Percentiles rank a stretch among this genome's conserved stretches.
Conservation (phyloP, 2,888 invertebrate species). For the Stenolophus ochropezus region DNA sequence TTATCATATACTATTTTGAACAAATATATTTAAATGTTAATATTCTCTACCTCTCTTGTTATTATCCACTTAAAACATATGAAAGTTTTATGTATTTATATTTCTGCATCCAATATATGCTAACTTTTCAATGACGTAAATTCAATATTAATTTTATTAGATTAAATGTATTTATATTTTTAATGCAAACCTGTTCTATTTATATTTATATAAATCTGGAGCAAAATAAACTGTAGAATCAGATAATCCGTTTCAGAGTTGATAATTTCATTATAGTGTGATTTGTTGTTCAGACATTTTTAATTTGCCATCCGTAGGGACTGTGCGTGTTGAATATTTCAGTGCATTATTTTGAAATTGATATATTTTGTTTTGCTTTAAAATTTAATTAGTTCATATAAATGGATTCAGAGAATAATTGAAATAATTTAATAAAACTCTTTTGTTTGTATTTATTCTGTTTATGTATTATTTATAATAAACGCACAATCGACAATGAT, state of each 20-base stretch:
- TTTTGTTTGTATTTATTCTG: slow-evolving; percentile 9
- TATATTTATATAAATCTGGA: background rate
- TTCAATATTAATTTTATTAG: too few species aligned
- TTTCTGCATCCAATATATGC: too few species aligned
- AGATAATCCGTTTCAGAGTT: background rate
- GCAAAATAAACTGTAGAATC: background rate
- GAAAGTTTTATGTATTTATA: too few species aligned
- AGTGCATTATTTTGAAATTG: slow-evolving; percentile 35
- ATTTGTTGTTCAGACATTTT: slow-evolving; percentile 11
- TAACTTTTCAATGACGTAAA: too few species aligned
- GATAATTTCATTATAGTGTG: background rate
- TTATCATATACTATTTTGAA: too few species aligned
- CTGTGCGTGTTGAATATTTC: slow-evolving; percentile 16
- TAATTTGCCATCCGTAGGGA: background rate
- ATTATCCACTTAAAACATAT: too few species aligned
- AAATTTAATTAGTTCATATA: slow-evolving; percentile 21
- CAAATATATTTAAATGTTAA: too few species aligned
- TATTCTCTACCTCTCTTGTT: too few species aligned
- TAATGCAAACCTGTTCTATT: too few species aligned
- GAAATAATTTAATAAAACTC: slow-evolving; percentile 16
- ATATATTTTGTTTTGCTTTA: slow-evolving; percentile 29
- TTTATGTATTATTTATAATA: background rate
- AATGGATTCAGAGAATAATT: slow-evolving; percentile 16
- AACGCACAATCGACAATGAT: background rate
- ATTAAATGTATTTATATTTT: too few species aligned